A percentile compares a stretch with the other conserved stretches of the same genome.
Conservation (phyloP, 2,113 vertebrate genomes). For the Cichladusa arquata region DNA sequence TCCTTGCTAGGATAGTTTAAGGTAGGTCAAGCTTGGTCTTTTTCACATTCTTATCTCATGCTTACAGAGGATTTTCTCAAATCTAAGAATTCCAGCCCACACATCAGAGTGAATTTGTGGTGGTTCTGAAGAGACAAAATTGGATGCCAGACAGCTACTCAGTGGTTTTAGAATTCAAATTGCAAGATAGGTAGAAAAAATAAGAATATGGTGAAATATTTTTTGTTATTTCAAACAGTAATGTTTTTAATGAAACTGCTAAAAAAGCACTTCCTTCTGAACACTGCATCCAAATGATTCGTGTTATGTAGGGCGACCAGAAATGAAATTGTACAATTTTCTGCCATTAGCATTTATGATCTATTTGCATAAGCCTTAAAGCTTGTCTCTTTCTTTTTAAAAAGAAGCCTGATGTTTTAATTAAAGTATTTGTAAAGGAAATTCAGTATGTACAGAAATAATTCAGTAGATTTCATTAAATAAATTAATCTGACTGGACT, state of each 20-base stretch:
- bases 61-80: conserved; percentile 5
- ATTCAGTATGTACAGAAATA: neutral
- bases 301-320: neutral
- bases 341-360: neutral
- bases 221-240: neutral
- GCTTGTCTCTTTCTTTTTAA: neutral
- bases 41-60: neutral
- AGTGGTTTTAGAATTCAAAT: neutral
- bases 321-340: neutral
- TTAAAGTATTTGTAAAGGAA: neutral
- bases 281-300: neutral
- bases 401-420: neutral
- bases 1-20: neutral
- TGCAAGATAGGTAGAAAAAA: neutral
- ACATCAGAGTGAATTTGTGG: neutral
- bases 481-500: neutral
- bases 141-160: neutral
- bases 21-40: neutral
- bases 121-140: neutral
- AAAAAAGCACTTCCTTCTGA: neutral
- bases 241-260: neutral
- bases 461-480: neutral
- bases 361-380: neutral
- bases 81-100: neutral
- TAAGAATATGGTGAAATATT: neutral